Conservation (phyloP, 2,888 invertebrate genomes). For the Oxycera nigricornis region DNA sequence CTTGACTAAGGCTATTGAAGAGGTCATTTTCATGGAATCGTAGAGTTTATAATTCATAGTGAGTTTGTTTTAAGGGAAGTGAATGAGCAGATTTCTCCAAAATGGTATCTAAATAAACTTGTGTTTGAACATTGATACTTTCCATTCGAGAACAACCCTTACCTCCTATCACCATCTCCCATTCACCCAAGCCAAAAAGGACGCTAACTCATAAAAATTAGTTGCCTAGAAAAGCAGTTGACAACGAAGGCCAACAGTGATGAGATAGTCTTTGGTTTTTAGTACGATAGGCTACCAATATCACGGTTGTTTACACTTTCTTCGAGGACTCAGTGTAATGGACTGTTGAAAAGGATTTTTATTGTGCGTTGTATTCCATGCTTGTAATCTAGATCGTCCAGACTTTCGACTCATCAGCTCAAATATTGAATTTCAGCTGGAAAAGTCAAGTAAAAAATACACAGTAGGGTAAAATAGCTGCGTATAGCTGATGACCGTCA, state of each 20-base stretch:
- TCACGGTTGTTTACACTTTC: slow-evolving; percentile 21
- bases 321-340: not conserved
- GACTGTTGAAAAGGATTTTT: not conserved
- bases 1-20: no score
- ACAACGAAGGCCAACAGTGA: not conserved
- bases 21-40: no score
- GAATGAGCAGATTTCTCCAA: no score
- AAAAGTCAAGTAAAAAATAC: no score
- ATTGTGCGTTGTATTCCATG: not conserved
- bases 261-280: not conserved
- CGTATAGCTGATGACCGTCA: no score
- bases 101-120: no score
- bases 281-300: not conserved
- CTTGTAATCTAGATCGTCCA: not conserved
- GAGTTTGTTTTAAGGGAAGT: no score
- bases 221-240: slow-evolving; percentile 18
- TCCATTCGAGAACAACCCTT: no score
- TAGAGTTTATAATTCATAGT: no score
- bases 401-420: not conserved
- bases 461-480: no score
- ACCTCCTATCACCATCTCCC: no score
- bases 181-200: not conserved
- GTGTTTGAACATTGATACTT: no score
- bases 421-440: not conserved
- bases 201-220: slow-evolving; percentile 13